Evolutionary conservation across 2,113 vertebrate species (phyloP).

Genomic region (Verasper variegatus): DNA sequence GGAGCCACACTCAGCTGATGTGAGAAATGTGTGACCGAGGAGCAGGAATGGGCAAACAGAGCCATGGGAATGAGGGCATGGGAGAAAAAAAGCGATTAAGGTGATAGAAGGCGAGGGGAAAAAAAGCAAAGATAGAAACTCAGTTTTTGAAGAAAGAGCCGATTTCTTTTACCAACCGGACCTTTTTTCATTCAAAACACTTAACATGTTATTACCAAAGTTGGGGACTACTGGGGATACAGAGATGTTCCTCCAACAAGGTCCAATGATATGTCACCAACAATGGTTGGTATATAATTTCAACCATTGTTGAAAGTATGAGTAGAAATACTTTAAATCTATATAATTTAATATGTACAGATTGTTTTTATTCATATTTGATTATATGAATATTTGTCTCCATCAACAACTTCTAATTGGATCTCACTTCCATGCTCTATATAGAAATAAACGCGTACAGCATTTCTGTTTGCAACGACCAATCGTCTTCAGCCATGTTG

Average conservation of each 20-base stretch:
- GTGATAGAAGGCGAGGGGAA: background rate
- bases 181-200: background rate
- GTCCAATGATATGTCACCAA: background rate
- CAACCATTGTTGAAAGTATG: too few relatives aligned
- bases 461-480: too few relatives aligned
- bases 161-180: background rate
- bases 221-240: background rate
- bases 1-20: conserved; percentile 44
- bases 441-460: too few relatives aligned
- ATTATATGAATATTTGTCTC: background rate
- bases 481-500: too few relatives aligned
- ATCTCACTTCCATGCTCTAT: too few relatives aligned
- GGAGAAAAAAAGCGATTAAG: background rate
- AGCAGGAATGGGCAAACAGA: conserved; percentile 40
- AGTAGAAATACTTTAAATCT: background rate
- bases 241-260: too few relatives aligned
- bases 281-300: background rate
- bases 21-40: conserved; percentile 50
- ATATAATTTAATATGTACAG: background rate
- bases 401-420: too few relatives aligned
- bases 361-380: background rate
- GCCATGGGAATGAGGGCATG: conserved; percentile 35
- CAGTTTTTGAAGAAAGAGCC: too few relatives aligned
- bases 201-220: background rate
- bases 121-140: background rate